Percentiles rank a stretch among this genome's conserved stretches.
Conservation (phyloP, 2,888 invertebrate species). For the Strigamia crassipes region DNA sequence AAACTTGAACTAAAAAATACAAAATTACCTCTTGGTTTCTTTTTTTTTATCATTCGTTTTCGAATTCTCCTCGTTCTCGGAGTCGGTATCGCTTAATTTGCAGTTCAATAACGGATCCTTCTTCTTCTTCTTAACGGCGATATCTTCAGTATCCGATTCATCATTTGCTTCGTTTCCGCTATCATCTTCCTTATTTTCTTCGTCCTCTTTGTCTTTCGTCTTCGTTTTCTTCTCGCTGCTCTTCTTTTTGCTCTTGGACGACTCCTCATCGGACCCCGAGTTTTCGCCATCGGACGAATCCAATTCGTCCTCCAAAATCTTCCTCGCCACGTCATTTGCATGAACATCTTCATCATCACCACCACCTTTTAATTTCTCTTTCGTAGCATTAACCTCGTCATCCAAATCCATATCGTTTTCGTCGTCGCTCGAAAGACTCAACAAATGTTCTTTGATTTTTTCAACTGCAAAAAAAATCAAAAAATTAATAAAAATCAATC, state of each 20-base stretch:
- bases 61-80: slow-evolving; percentile 50
- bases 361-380: slow-evolving; percentile 31
- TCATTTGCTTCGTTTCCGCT: not conserved
- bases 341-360: slow-evolving; percentile 1
- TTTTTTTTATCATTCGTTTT: slow-evolving; percentile 44
- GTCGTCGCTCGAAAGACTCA: slow-evolving; percentile 50
- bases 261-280: slow-evolving; percentile 44
- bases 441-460: slow-evolving; percentile 51
- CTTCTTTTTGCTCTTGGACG: slow-evolving; percentile 45
- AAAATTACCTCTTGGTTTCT: not conserved
- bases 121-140: slow-evolving; percentile 47
- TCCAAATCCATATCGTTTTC: slow-evolving; percentile 41
- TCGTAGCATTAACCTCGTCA: not conserved
- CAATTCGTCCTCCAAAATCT: slow-evolving; percentile 47
- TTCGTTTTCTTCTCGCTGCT: not conserved
- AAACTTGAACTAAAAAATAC: not conserved
- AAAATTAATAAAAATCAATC: not conserved
- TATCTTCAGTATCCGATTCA: slow-evolving; percentile 15
- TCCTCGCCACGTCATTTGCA: slow-evolving; percentile 49
- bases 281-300: slow-evolving; percentile 33
- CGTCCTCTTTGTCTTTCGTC: not conserved
- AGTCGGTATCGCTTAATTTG: slow-evolving; percentile 56
- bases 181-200: slow-evolving; percentile 13
- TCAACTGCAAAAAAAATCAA: not conserved
- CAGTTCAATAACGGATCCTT: slow-evolving; percentile 48